Evolutionary conservation across 2,797 vertebrate genomes (phyloP).

Genomic region (Rhynchonycteris naso): DNA sequence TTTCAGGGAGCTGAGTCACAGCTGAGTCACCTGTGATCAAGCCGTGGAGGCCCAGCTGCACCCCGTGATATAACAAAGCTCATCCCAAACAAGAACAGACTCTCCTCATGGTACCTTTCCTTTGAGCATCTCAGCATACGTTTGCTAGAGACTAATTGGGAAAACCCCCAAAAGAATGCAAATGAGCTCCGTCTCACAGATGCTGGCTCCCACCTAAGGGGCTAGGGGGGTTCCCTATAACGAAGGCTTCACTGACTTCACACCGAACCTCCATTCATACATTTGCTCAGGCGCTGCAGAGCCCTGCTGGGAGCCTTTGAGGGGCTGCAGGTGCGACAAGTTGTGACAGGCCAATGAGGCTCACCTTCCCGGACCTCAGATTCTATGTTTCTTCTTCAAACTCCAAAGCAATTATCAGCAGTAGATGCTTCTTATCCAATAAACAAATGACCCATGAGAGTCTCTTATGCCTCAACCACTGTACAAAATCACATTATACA

Average conservation of each 20-base stretch:
- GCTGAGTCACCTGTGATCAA: not conserved
- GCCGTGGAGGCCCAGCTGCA: too few relatives aligned
- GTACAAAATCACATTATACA: rapidly evolving
- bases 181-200: not conserved
- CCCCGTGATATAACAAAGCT: rapidly evolving
- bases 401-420: not conserved
- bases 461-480: rapidly evolving
- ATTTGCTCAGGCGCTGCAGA: not conserved
- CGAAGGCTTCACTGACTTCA: not conserved
- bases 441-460: rapidly evolving
- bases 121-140: not conserved
- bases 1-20: not conserved
- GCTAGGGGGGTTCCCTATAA: too few relatives aligned
- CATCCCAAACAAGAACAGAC: not conserved
- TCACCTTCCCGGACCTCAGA: not conserved
- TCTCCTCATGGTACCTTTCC: not conserved
- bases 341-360: not conserved
- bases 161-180: not conserved
- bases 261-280: rapidly evolving
- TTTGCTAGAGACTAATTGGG: not conserved
- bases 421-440: rapidly evolving
- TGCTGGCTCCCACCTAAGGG: rapidly evolving
- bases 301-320: rapidly evolving
- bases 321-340: not conserved
- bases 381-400: not conserved